Evolutionary conservation across 2,888 invertebrate genomes (phyloP).

Genomic region (Cerceris rybyensis): DNA sequence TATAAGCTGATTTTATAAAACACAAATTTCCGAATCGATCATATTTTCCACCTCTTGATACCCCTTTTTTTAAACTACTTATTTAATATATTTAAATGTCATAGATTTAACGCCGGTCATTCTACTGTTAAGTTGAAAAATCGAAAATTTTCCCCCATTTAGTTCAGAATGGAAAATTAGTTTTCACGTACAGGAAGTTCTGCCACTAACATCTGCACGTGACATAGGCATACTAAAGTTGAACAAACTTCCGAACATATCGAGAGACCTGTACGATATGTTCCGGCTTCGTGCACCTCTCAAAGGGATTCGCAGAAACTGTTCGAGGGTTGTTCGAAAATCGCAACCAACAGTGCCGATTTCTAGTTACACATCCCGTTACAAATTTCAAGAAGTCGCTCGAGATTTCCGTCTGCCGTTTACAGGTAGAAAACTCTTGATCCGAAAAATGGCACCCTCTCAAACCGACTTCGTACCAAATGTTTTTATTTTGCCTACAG

Average conservation of each 20-base stretch:
- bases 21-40: too few relatives aligned
- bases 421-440: conserved; percentile 14
- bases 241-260: background rate
- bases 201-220: background rate
- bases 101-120: too few relatives aligned
- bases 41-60: too few relatives aligned
- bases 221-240: background rate
- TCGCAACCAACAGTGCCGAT: conserved; percentile 12
- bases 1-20: too few relatives aligned
- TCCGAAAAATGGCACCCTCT: conserved; percentile 42
- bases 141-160: too few relatives aligned
- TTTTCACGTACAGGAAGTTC: too few relatives aligned
- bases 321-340: background rate
- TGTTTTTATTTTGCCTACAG: conserved; percentile 27
- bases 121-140: too few relatives aligned
- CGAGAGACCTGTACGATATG: background rate
- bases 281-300: background rate
- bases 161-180: too few relatives aligned
- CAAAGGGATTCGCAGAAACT: conserved; percentile 7
- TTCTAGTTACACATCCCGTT: conserved; percentile 22
- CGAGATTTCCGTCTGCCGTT: background rate
- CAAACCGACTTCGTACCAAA: conserved; percentile 9
- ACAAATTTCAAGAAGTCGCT: background rate
- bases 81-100: too few relatives aligned
- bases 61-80: too few relatives aligned